phyloP scores from a whole-genome alignment of 2,113 vertebrate species.

The Tichodroma muraria region DNA sequence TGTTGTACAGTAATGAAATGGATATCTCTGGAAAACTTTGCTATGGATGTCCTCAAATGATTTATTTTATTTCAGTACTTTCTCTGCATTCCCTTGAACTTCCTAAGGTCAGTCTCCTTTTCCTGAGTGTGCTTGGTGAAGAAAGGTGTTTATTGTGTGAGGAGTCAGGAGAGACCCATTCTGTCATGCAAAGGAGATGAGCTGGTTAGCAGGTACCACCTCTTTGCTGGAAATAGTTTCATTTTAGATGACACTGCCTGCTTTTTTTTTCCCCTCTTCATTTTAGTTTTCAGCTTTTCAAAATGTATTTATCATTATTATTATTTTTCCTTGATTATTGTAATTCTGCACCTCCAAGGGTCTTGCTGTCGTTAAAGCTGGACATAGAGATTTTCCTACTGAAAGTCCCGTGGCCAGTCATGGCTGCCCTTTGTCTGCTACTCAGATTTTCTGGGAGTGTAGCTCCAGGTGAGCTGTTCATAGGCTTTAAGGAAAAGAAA shows the following conservation, averaged over 20 bases:
- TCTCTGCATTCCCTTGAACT: neutral
- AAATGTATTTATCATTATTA: neutral
- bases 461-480: neutral
- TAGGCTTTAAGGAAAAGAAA: neutral
- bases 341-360: neutral
- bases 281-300: neutral
- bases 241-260: neutral
- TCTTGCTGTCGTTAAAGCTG: neutral
- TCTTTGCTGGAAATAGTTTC: neutral
- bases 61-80: neutral
- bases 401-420: neutral
- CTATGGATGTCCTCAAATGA: neutral
- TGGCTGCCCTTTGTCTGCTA: neutral
- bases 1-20: neutral
- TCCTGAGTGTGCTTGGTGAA: neutral
- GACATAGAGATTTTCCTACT: neutral
- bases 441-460: neutral
- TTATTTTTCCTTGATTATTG: neutral
- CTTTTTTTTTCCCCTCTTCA: accelerated
- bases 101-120: neutral
- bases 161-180: neutral
- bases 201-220: neutral
- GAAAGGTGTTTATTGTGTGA: neutral
- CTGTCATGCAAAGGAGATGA: neutral
- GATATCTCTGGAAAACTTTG: neutral